A percentile compares a stretch with the other conserved stretches of the same genome.
phyloP scores from a whole-genome alignment of 2,888 invertebrate genomes.

The Xylota sylvarum region DNA sequence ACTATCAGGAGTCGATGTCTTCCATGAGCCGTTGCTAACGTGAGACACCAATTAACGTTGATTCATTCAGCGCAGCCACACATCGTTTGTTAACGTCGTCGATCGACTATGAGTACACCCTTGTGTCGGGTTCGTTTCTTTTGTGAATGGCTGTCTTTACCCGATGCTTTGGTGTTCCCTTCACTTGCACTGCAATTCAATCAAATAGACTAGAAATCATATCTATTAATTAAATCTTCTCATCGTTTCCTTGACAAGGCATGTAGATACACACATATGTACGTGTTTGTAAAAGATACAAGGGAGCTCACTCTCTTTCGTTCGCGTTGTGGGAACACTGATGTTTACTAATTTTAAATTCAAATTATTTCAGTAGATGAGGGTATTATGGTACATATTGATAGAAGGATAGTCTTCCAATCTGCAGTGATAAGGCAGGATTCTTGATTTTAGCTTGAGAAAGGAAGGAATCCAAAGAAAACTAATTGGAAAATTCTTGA shows the following conservation, averaged over 20 bases:
- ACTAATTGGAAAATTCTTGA: no score
- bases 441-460: no score
- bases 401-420: no score
- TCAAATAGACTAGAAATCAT: constrained; percentile 35
- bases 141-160: constrained; percentile 1
- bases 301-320: not conserved
- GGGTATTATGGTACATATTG: no score
- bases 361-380: no score
- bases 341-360: no score
- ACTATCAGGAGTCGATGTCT: not conserved
- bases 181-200: constrained; percentile 41
- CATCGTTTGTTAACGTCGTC: constrained; percentile 33
- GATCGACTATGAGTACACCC: constrained; percentile 8
- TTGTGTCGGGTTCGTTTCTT: not conserved
- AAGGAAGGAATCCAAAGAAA: no score
- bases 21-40: constrained; percentile 15
- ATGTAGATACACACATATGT: not conserved
- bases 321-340: no score
- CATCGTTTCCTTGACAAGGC: constrained; percentile 9
- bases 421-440: no score
- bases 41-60: constrained; percentile 58
- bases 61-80: constrained; percentile 58
- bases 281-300: not conserved
- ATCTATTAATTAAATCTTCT: constrained; percentile 55
- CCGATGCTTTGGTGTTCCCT: not conserved